phyloP scores from a whole-genome alignment of 1,140 invertebrate genomes.

The Apocrypta bakeri region DNA sequence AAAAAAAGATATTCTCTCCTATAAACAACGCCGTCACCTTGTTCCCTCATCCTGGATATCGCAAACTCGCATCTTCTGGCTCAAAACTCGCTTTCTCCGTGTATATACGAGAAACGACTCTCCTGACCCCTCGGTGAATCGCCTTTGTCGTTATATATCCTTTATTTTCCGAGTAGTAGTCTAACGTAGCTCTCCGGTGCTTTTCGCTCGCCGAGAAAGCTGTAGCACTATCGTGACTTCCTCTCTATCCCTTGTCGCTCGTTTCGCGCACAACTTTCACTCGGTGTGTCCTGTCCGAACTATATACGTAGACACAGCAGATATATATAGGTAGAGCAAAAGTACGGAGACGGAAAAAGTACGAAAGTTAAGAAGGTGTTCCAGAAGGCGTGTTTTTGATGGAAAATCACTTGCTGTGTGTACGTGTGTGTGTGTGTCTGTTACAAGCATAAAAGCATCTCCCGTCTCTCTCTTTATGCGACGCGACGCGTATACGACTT shows the following conservation, averaged over 20 bases:
- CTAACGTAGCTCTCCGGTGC: background rate
- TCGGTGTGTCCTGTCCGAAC: background rate
- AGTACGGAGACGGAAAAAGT: background rate
- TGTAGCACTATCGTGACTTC: background rate
- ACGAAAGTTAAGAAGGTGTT: background rate
- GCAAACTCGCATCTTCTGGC: background rate
- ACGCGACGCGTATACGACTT: background rate
- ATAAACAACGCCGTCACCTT: background rate
- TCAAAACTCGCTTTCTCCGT: background rate
- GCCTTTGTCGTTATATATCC: background rate
- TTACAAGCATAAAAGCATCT: background rate
- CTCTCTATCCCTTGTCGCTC: background rate
- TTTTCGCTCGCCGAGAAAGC: slow-evolving; percentile 7
- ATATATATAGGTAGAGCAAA: background rate
- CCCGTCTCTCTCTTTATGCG: no score
- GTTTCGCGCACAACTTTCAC: slow-evolving; percentile 7
- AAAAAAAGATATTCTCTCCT: no score
- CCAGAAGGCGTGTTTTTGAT: background rate
- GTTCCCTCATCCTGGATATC: background rate
- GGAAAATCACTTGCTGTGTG: background rate
- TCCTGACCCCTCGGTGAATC: background rate
- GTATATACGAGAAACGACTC: background rate
- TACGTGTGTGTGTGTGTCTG: no score
- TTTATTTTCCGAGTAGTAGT: slow-evolving; percentile 3
- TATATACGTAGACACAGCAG: background rate